Evolutionary conservation across 2,797 vertebrate species (phyloP).

Genomic region (Anniella stebbinsi): DNA sequence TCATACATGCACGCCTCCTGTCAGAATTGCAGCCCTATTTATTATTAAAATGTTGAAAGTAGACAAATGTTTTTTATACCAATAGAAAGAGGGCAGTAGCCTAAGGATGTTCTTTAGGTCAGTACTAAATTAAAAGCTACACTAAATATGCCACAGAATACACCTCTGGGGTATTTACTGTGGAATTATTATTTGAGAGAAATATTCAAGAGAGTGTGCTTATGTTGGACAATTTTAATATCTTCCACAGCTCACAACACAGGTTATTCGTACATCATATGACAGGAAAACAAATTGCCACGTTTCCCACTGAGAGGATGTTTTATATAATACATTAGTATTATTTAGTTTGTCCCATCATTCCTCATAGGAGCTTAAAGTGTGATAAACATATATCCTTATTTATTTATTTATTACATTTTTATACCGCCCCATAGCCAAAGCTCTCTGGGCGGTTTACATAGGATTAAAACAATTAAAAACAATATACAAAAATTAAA

Average conservation of each 20-base stretch:
- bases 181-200: not conserved
- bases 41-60: slow-evolving; percentile 47
- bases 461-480: too few species aligned
- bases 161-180: not conserved
- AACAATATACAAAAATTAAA: too few species aligned
- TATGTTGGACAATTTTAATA: not conserved
- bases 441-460: too few species aligned
- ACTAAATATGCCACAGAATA: not conserved
- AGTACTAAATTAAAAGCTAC: not conserved
- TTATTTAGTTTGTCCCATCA: not conserved
- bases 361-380: not conserved
- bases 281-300: not conserved
- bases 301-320: not conserved
- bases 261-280: not conserved
- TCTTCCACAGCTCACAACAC: not conserved
- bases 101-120: slow-evolving; percentile 6
- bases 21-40: slow-evolving; percentile 25
- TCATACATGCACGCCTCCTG: not conserved
- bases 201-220: not conserved
- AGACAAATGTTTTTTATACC: slow-evolving; percentile 39
- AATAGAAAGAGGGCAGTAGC: slow-evolving; percentile 45
- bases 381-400: not conserved
- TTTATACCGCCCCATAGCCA: too few species aligned
- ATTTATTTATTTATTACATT: too few species aligned
- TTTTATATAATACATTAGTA: not conserved